Evolutionary conservation across 2,797 vertebrate genomes (phyloP), one percentile per base, ranked within the genome.

Genomic region (Peromyscus eremicus): DNA sequence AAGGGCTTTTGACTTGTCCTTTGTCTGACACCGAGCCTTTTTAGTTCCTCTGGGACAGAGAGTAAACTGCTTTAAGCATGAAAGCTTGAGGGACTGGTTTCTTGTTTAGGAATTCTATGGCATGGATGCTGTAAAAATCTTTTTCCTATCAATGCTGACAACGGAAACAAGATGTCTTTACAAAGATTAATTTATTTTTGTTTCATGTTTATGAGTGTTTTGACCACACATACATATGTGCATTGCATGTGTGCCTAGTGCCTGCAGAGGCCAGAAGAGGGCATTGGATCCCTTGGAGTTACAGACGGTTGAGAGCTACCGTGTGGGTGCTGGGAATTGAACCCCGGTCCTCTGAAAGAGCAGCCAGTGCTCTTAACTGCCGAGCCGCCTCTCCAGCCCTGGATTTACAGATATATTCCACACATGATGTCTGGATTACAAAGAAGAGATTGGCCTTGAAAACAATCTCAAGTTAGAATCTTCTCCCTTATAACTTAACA

Each of bases 1-100:
- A 95, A 89, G 80, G 73, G 49, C 46, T 93, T 97, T 86, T 77
- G 87, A 87, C 79, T 60, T 55, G 94, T 25, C 75, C 82, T 96
- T 89, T 85, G 73, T 81, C 52, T 92, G 70, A n/a, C 66, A 62
- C 84, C 86, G 34, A 91, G 68, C 23, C 64, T 95, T 97, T 94
- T 95, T 57, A 3, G 87, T 84, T 97, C 80, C 66, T 27, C 64
- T 64, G 43, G 87, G 75, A 91, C 34, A 93, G 49, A 96, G 60
- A 77, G 57, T 43, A 73, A 79, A 64, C 32, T 57, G n/a, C 84
- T 89, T 85, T 66, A 82, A 89, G 92, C 43, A 94, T 86, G 70
- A 89, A 92, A 87, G 82, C 62, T 80, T 90, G 96, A 92, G 91
- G 64, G 46, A 85, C 29, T n/a, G 17, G 32, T 49, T 70, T 52